These are phyloP conservation scores for Camelus dromedarius DNA, from an alignment of 2,113 vertebrate species.

Conservation along the genomic window DNA sequence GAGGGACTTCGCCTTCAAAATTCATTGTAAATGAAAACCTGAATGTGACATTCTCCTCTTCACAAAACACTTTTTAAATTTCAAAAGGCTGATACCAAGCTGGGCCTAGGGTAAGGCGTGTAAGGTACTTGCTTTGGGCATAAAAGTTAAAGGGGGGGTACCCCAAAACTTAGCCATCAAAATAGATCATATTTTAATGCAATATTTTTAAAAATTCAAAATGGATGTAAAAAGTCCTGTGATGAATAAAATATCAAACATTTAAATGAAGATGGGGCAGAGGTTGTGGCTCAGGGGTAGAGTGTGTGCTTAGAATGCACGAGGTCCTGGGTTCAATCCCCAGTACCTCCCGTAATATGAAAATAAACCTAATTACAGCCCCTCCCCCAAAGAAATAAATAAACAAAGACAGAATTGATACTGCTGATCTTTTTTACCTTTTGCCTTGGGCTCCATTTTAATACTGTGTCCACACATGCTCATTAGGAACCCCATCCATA, in stretches of 20 bases:
- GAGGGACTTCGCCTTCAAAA: conserved; percentile 42
- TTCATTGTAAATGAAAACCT: neutral
- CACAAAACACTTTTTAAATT: neutral
- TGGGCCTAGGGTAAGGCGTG: neutral
- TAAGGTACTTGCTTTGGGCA: neutral
- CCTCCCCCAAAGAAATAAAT: neutral
- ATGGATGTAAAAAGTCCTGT: neutral
- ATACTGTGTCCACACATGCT: neutral
- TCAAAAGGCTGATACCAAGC: neutral
- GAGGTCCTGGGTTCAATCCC: too few species aligned
- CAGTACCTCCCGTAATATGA: too few species aligned
- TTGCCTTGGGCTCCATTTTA: neutral
- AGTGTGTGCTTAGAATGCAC: too few species aligned
- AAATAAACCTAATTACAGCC: too few species aligned
- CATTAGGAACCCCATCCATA: neutral
- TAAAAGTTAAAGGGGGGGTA: neutral
- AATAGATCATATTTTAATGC: neutral
- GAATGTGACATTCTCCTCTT: neutral
- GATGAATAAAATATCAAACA: conserved; percentile 45
- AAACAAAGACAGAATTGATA: neutral
- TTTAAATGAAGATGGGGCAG: neutral
- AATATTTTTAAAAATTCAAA: neutral
- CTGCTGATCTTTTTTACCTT: neutral
- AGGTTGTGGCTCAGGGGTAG: too few species aligned
- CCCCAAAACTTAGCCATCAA: neutral